Percentiles rank a stretch among this genome's conserved stretches.
Evolutionary conservation across 1,140 invertebrate species (phyloP).

Genomic region (Brachionus rubens): DNA sequence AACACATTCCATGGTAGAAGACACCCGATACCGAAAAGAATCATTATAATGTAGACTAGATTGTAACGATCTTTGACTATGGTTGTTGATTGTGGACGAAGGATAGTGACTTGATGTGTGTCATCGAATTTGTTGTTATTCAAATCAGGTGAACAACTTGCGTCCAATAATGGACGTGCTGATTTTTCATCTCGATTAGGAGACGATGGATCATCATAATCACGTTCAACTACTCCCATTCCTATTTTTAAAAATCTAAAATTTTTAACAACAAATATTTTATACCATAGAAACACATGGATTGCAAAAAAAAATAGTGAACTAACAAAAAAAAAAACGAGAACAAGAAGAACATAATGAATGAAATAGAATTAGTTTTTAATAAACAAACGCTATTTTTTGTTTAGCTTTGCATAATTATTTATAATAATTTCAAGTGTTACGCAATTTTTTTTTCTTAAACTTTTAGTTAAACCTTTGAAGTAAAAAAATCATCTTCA

Average conservation of each 20-base stretch:
- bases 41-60: constrained; percentile 16
- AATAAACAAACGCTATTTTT: too few relatives aligned
- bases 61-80: background rate
- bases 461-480: too few relatives aligned
- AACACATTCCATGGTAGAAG: constrained; percentile 39
- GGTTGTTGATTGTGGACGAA: background rate
- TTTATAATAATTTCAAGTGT: too few relatives aligned
- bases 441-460: too few relatives aligned
- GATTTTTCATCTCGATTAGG: constrained; percentile 16
- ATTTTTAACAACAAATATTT: too few relatives aligned
- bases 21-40: constrained; percentile 14
- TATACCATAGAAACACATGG: too few relatives aligned
- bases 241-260: background rate
- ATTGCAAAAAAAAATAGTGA: too few relatives aligned
- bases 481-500: too few relatives aligned
- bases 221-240: background rate
- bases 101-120: background rate
- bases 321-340: too few relatives aligned
- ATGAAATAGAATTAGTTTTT: too few relatives aligned
- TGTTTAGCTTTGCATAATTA: too few relatives aligned
- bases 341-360: too few relatives aligned
- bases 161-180: background rate
- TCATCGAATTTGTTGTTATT: constrained; percentile 8
- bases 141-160: background rate
- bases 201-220: background rate